phyloP scores from a whole-genome alignment of 2,888 invertebrate genomes.

The Clunio marinus region DNA sequence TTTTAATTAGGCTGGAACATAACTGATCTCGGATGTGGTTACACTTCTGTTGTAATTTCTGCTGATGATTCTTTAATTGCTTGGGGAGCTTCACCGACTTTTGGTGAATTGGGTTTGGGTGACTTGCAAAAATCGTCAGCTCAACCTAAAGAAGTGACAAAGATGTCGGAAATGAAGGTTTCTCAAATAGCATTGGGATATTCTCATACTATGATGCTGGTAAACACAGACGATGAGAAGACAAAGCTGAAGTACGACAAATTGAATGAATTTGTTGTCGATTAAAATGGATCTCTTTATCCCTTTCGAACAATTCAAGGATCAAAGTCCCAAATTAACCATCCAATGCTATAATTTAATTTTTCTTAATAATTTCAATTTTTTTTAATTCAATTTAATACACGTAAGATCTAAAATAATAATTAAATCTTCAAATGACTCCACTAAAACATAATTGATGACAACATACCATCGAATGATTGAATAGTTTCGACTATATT shows the following conservation, averaged over 20 bases:
- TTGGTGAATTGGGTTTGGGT: constrained; percentile 88
- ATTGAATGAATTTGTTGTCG: constrained; percentile 50
- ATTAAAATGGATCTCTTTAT: constrained; percentile 8
- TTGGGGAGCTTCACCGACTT: constrained; percentile 93
- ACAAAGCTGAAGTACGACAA: constrained; percentile 55
- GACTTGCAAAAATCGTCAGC: constrained; percentile 84
- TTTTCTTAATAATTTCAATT: background rate
- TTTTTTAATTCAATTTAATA: background rate
- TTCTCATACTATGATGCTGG: constrained; percentile 72
- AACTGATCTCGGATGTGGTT: constrained; percentile 74
- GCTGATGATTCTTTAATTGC: constrained; percentile 88
- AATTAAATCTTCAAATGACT: background rate
- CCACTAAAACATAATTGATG: background rate
- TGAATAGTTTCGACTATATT: no score
- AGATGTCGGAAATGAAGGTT: constrained; percentile 70
- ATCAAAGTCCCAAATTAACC: no score
- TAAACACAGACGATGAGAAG: constrained; percentile 55
- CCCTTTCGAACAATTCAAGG: background rate
- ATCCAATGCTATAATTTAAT: background rate
- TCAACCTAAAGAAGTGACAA: constrained; percentile 78
- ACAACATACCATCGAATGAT: background rate
- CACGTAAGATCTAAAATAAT: constrained; percentile 7
- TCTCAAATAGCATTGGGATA: constrained; percentile 77
- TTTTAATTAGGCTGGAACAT: constrained; percentile 74
- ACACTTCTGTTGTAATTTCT: constrained; percentile 78